Evolutionary conservation across 2,797 vertebrate species (phyloP), one percentile per base, ranked within the genome.

Genomic region (Dicrostonyx torquatus): DNA sequence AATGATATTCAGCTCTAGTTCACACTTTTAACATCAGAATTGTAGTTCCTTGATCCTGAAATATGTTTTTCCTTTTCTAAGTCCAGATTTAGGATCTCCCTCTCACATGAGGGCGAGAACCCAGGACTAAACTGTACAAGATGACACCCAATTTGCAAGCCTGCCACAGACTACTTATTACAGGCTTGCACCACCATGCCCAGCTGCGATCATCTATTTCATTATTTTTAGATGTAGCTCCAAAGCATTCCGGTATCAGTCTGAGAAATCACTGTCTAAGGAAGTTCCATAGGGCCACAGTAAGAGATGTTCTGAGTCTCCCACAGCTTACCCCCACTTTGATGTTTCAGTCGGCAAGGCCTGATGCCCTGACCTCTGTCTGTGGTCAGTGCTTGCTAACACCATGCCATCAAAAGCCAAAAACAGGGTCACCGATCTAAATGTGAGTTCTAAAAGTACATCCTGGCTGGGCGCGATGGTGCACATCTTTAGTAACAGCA

Each of bases 231-330:
- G 26, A 50, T 50, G 48, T 29, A 86, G 76, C 73, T 93, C 34
- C 77, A 24, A 37, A 95, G 90, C 18, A 73, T 43, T 55, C 29
- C 75, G 89, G 37, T 72, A 43, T 82, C 90, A 90, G 7, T 72
- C 31, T 70, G 20, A 68, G 50, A 91, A 92, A 89, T 70, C 64
- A 86, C 73, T 43, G 93, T 91, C 37, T 95, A 89, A 68, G 89
- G 64, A 95, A 40, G 45, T 73, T 89, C 76, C 53, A 87, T 48
- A 55, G 72, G 89, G 88, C 43, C 50, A 94, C 29, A 80, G 29
- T 70, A n/a, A 58, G 37, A 92, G 1, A 18, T 64, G 48, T 93
- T 82, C 55, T 84, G 37, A 88, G 58, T 88, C 18, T 17, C 87
- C 34, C 20, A 90, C 3, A 58, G 31, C 48, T 88, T 94, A 95